Conservation (phyloP, 1,140 invertebrate species). For the Zaprionus ornatus region DNA sequence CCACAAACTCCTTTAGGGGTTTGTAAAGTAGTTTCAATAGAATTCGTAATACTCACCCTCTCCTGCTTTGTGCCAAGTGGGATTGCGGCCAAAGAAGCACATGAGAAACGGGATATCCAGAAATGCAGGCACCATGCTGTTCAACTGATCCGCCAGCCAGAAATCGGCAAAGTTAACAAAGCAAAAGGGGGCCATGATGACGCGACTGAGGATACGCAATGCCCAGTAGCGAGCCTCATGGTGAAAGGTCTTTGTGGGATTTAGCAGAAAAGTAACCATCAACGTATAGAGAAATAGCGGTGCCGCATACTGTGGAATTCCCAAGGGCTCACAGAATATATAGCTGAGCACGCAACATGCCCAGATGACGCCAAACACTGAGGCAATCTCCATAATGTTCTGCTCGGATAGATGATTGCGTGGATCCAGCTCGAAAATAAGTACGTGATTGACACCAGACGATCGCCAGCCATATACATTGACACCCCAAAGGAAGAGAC, state of each 20-base stretch:
- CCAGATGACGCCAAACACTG: constrained; percentile 94
- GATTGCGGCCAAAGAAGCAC: constrained; percentile 91
- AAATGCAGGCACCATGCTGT: constrained; percentile 95
- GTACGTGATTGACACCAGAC: constrained; percentile 93
- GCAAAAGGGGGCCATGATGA: constrained; percentile 96
- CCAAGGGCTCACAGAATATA: constrained; percentile 89
- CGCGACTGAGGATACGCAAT: constrained; percentile 86
- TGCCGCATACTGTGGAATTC: constrained; percentile 91
- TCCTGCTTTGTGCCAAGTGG: constrained; percentile 87
- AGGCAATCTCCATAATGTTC: constrained; percentile 94
- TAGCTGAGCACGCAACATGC: constrained; percentile 88
- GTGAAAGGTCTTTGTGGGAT: constrained; percentile 91
- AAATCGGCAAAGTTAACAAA: constrained; percentile 99
- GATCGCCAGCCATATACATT: constrained; percentile 96
- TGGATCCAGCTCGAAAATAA: constrained; percentile 97
- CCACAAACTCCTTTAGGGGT: neutral
- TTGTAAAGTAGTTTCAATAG: neutral
- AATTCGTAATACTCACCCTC: constrained; percentile 84
- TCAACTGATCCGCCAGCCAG: constrained; percentile 99
- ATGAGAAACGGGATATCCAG: constrained; percentile 97
- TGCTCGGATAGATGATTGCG: constrained; percentile 94
- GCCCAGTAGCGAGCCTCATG: constrained; percentile 90
- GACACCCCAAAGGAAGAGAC: constrained; percentile 93
- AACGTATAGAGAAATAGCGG: constrained; percentile 89
- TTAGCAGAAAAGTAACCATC: constrained; percentile 90